phyloP scores from a whole-genome alignment of 30 jellyfish, hydroid and myxozoan species.

The Clytia hemisphaerica region DNA sequence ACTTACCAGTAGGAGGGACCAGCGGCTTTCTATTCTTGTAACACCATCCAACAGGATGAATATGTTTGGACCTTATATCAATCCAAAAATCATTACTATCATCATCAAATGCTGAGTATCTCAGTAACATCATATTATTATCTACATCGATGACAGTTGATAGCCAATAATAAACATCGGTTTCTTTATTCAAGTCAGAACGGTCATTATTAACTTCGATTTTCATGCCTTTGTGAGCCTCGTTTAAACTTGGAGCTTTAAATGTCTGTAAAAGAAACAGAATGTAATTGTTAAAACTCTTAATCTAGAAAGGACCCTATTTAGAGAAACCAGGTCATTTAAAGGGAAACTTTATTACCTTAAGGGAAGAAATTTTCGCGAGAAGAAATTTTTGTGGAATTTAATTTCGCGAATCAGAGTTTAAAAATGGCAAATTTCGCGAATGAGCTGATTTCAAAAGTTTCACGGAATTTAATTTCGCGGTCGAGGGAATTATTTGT shows the following conservation, averaged over 20 bases:
- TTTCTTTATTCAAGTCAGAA: conserved; percentile 59
- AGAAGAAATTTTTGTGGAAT: too few species aligned
- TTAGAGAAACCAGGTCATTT: too few species aligned
- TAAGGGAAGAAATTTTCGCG: too few species aligned
- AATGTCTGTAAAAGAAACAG: conserved; percentile 29
- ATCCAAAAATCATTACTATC: conserved; percentile 76
- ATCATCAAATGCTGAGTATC: conserved; percentile 69
- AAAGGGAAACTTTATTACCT: too few species aligned
- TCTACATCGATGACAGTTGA: conserved; percentile 71
- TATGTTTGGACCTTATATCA: conserved; percentile 77
- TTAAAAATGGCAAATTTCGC: too few species aligned
- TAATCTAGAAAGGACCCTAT: neutral
- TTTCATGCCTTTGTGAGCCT: conserved; percentile 86
- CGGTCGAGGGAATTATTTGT: too few species aligned
- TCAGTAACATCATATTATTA: conserved; percentile 67
- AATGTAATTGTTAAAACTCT: neutral
- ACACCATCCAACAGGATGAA: conserved; percentile 97
- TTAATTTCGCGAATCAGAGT: too few species aligned
- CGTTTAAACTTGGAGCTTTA: conserved; percentile 67
- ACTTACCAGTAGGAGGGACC: conserved; percentile 90
- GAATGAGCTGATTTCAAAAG: too few species aligned
- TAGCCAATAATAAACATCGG: conserved; percentile 83
- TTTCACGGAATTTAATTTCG: too few species aligned
- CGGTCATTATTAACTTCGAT: conserved; percentile 90
- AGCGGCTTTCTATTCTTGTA: conserved; percentile 73